Base-by-base conservation (phyloP, 2,888 invertebrate genomes). In the Reticulitermes lucifugus region DNA sequence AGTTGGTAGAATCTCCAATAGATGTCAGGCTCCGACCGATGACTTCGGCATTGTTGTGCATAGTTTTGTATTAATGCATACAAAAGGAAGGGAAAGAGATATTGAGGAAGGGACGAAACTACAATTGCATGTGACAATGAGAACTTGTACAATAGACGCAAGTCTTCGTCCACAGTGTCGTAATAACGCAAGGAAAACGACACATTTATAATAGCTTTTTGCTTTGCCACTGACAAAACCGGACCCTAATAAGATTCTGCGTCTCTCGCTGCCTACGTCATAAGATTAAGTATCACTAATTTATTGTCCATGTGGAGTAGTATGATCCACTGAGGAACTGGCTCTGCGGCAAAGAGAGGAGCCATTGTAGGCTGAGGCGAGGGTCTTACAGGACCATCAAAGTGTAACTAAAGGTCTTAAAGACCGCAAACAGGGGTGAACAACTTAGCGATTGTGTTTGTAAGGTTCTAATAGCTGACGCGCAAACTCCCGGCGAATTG, bases 261-360 rank as follows among this genome's bases (percentile, higher is more conserved):
- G 35, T 41, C 81, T 22, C 29, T 25, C 55, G 12, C 51, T 41
- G 35, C 41, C 59, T 75, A 41, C 81, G 85, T 85, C 85, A 84
- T 59, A 83, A 85, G 85, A 85, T 84, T 85, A 85, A 85, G 84
- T 84, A 84, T 83, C 84, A 71, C 85, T 85, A 85, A 85, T 85
- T 85, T 85, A 85, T 85, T 85, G 83, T 85, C 83, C 70, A 83
- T n/a, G 41, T 80, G 14, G 12, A 73, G 73, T 41, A 41, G 73
- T 21, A 6, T 73, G 73, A 73, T 73, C 73, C 18, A 73, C 9
- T 71, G 55, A 79, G n/a, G 79, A 55, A 79, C 25, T 29, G 43
- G 71, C 70, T 29, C 55, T n/a, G 35, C 46, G 51, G 35, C 35
- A 35, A 35, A 51, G 70, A 75, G 25, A 75, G 59, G 59, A 41